Conservation (phyloP, 2,113 vertebrate genomes). For the Festucalex cinctus region DNA sequence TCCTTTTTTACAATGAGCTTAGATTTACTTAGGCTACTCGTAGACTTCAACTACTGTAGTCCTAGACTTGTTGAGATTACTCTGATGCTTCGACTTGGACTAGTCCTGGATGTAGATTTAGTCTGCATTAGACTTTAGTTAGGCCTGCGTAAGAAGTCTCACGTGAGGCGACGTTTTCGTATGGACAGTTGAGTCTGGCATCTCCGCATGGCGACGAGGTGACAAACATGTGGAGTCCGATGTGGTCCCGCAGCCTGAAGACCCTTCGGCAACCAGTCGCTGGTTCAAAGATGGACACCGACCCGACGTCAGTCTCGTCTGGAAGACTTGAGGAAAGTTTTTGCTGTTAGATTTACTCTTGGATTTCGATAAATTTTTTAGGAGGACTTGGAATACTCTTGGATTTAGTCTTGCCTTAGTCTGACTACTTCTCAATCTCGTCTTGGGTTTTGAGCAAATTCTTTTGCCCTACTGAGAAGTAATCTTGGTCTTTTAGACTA, state of each 20-base stretch:
- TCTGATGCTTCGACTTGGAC: background rate
- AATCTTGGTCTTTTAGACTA: no score
- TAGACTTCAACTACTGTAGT: background rate
- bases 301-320: slow-evolving; percentile 35
- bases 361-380: background rate
- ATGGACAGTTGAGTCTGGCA: slow-evolving; percentile 89
- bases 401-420: no score
- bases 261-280: slow-evolving; percentile 72
- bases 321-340: background rate
- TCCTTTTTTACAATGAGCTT: background rate
- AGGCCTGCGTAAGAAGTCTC: slow-evolving; percentile 19
- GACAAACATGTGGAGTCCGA: slow-evolving; percentile 90
- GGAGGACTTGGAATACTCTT: no score
- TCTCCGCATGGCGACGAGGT: slow-evolving; percentile 93
- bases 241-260: slow-evolving; percentile 78
- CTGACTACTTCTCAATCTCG: no score
- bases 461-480: no score
- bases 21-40: background rate
- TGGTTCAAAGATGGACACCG: slow-evolving; percentile 79
- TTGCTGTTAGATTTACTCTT: background rate
- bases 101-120: background rate
- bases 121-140: background rate
- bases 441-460: no score
- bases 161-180: slow-evolving; percentile 71
- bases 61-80: no score